Percentiles rank a stretch among this genome's conserved stretches.
These are phyloP conservation scores for Podabrus alpinus DNA, from an alignment of 2,888 invertebrate species.

Conservation along the genomic window DNA sequence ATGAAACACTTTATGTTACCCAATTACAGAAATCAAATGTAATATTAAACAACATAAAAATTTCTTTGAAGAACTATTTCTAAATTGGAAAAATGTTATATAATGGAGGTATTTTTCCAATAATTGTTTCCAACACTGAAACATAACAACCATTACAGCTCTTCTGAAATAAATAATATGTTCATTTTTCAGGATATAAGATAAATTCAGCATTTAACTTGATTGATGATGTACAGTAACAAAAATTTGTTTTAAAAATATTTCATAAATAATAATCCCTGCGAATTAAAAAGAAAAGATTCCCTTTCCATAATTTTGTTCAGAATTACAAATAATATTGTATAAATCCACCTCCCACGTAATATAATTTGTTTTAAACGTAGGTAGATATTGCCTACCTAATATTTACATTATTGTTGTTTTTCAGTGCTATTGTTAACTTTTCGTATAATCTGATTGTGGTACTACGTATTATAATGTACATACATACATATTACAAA, in stretches of 20 bases:
- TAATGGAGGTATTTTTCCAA: not conserved
- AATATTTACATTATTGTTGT: not conserved
- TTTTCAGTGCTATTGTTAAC: not conserved
- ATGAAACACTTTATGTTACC: not conserved
- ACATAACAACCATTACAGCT: not conserved
- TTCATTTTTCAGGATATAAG: not conserved
- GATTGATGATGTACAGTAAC: not conserved
- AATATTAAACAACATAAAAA: not conserved
- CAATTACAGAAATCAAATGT: not conserved
- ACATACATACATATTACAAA: not conserved
- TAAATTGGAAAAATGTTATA: not conserved
- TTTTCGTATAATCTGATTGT: not conserved
- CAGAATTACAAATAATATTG: too few species aligned
- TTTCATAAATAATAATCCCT: not conserved
- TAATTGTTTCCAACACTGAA: not conserved
- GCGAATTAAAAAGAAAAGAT: too few species aligned
- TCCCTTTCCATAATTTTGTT: too few species aligned
- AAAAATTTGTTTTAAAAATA: not conserved
- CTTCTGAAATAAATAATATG: not conserved
- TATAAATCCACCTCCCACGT: too few species aligned
- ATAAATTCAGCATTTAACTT: not conserved
- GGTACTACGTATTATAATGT: too few species aligned
- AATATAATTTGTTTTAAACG: not conserved
- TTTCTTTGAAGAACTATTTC: not conserved
- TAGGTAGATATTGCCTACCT: not conserved